Conservation (phyloP, 2,888 invertebrate genomes). For the Leptura quadrifasciata region DNA sequence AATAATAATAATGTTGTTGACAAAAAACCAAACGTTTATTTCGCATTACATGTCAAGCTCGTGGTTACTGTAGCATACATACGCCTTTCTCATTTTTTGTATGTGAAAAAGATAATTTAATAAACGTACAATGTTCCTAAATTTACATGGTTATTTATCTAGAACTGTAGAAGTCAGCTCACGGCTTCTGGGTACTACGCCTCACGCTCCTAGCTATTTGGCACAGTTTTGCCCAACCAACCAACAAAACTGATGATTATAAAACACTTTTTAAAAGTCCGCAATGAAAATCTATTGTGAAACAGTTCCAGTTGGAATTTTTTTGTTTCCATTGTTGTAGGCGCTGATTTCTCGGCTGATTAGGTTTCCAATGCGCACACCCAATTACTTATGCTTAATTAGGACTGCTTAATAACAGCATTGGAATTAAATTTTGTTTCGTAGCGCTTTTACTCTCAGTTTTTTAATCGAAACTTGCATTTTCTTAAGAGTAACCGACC, state of each 20-base stretch:
- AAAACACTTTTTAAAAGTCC: conserved; percentile 4
- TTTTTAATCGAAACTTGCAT: conserved; percentile 5
- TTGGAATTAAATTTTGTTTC: conserved; percentile 19
- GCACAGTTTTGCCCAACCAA: conserved; percentile 4
- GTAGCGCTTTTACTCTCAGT: conserved; percentile 22
- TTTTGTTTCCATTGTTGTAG: conserved; percentile 11
- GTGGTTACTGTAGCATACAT: neutral
- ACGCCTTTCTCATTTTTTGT: neutral
- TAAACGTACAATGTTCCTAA: neutral
- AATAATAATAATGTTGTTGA: too few species aligned
- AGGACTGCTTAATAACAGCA: conserved; percentile 4
- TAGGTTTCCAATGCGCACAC: conserved; percentile 21
- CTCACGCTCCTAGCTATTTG: neutral
- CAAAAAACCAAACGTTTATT: neutral
- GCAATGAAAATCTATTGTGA: conserved; percentile 5
- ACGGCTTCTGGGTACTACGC: conserved; percentile 7
- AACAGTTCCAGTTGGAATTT: conserved; percentile 2
- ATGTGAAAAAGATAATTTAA: neutral
- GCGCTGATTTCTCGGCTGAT: conserved; percentile 33
- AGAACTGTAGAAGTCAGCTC: neutral
- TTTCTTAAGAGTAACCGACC: neutral
- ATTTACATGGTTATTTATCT: neutral
- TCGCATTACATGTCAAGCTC: neutral
- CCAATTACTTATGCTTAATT: conserved; percentile 22
- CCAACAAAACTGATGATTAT: conserved; percentile 8